Evolutionary conservation across 2,113 vertebrate species (phyloP), one percentile per base, ranked within the genome.

Genomic region (Nettapus auritus): DNA sequence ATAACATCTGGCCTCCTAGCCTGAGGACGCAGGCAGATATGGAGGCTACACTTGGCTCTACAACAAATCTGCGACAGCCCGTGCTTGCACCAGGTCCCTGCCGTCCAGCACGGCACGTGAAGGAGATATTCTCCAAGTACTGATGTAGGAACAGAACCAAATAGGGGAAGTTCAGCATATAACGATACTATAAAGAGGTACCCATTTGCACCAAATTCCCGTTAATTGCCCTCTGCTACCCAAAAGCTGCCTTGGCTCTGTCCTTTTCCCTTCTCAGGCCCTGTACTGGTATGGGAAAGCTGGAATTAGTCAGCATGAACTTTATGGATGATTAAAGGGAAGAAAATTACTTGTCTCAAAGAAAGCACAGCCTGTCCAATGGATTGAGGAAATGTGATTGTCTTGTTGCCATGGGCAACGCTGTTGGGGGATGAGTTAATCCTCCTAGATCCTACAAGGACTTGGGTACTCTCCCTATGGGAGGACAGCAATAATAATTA

Each of bases 301-400:
- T 90, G 81, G 96, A 95, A 96, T 96, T 96, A 96, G 93, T 92
- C 94, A 96, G 95, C 92, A 84, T 87, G 92, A 93, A 95, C 90
- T 95, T 77, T 55, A 46, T 5, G 3, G 94, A 92, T 94, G 88
- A 97, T 96, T 96, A 96, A 96, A 94, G 88, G 81, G 88, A 96
- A 96, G 92, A 95, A 96, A 92, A 94, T 94, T 79, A 96, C 86
- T 94, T 92, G 94, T 94, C 86, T 95, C 83, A 92, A 90, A 96
- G 92, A 92, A 94, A 96, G 95, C 92, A 94, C 93, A 90, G 90
- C 90, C 94, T 93, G 92, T 93, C 94, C 92, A 96, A 94, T 63
- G 89, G 88, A 95, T 84, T 82, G 90, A 95, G 63, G 84, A 93
- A 94, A 94, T 80, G 86, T 85, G 94, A 95, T 94, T 93, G 92